Conservation (phyloP, 2,797 vertebrate genomes). For the Chromis chromis region DNA sequence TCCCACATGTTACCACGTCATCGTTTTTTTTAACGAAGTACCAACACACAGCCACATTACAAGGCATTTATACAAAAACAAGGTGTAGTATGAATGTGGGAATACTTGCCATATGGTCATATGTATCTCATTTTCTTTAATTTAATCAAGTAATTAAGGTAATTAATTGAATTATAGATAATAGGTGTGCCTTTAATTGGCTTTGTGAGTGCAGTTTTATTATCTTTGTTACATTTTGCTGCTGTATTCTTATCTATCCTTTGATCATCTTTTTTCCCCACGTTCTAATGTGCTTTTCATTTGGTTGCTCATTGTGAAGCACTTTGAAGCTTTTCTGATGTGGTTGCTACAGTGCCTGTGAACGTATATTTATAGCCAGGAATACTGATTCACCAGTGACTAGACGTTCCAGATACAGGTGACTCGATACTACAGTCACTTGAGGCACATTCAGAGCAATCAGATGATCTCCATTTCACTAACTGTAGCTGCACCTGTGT, state of each 20-base stretch:
- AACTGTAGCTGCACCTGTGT: too few relatives aligned
- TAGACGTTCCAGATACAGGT: too few relatives aligned
- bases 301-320: constrained; percentile 9
- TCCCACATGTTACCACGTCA: too few relatives aligned
- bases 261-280: constrained; percentile 36
- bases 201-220: constrained; percentile 13
- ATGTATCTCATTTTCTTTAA: neutral
- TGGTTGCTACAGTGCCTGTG: constrained; percentile 2
- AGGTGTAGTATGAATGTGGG: neutral
- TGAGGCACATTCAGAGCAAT: too few relatives aligned
- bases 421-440: too few relatives aligned
- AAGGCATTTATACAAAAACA: neutral
- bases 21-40: too few relatives aligned
- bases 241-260: constrained; percentile 8
- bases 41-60: neutral
- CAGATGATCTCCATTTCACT: too few relatives aligned
- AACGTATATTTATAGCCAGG: too few relatives aligned
- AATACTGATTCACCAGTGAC: too few relatives aligned
- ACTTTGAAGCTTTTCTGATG: constrained; percentile 26
- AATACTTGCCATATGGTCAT: neutral
- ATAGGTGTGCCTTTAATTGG: constrained; percentile 14
- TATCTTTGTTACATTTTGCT: constrained; percentile 5
- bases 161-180: constrained; percentile 15
- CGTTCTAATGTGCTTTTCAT: constrained; percentile 30
- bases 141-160: constrained; percentile 26